These are phyloP conservation scores for Lutra lutra DNA, from an alignment of 2,797 vertebrate genomes.

Conservation along the genomic window DNA sequence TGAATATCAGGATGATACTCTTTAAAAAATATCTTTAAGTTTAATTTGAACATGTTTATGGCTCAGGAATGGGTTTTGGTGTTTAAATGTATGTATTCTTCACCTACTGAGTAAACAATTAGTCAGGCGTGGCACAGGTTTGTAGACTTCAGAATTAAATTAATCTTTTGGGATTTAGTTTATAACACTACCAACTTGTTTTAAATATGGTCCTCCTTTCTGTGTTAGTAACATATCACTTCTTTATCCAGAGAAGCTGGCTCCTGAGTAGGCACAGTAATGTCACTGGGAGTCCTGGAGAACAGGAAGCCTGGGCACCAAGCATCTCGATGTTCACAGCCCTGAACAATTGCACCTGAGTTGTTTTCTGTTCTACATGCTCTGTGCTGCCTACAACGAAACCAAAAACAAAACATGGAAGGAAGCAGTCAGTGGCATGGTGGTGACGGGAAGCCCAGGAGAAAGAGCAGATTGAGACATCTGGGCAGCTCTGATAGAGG, in stretches of 20 bases:
- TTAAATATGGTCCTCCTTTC: background rate
- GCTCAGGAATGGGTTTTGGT: background rate
- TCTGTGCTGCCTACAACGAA: background rate
- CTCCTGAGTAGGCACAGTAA: background rate
- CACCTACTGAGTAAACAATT: background rate
- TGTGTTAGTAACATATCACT: background rate
- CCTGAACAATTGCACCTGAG: background rate
- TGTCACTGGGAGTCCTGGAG: background rate
- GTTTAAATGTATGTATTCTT: background rate
- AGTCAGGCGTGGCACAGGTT: background rate
- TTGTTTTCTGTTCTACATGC: background rate
- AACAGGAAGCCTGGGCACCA: background rate
- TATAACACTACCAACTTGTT: background rate
- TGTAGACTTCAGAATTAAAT: background rate
- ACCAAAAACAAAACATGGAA: background rate
- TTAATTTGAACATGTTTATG: background rate
- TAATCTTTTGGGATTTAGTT: background rate
- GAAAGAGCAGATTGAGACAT: background rate
- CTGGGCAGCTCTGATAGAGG: too few species aligned
- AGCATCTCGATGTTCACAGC: background rate
- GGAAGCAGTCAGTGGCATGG: background rate
- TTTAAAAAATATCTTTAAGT: background rate
- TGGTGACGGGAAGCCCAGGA: background rate
- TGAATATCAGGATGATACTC: background rate
- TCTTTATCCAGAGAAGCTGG: background rate